These are phyloP conservation scores for Poecilia gillii DNA, from an alignment of 2,797 vertebrate genomes.

Conservation along the genomic window DNA sequence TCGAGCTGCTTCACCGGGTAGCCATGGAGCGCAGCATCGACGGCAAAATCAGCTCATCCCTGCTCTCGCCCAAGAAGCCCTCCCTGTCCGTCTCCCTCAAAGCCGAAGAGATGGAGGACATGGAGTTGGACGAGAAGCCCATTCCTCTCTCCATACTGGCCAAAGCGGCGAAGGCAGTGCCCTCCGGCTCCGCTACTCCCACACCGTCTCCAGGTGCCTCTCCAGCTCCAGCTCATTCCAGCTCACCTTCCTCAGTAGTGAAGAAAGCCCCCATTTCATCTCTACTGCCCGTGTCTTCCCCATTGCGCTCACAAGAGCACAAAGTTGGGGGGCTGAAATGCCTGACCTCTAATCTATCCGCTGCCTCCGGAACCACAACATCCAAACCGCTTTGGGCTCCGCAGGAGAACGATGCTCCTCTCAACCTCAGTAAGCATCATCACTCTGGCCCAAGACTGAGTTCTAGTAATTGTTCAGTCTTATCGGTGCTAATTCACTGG, in stretches of 20 bases:
- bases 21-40: slow-evolving; percentile 84
- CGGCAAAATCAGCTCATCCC: slow-evolving; percentile 43
- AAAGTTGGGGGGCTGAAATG: slow-evolving; percentile 77
- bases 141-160: slow-evolving; percentile 68
- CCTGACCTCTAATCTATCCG: slow-evolving; percentile 79
- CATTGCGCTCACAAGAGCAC: slow-evolving; percentile 86
- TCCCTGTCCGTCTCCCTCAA: slow-evolving; percentile 37
- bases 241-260: slow-evolving; percentile 86
- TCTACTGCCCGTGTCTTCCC: slow-evolving; percentile 85
- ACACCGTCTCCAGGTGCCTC: slow-evolving; percentile 71
- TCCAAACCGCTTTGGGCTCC: slow-evolving; percentile 90
- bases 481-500: not conserved
- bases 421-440: slow-evolving; percentile 91
- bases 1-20: slow-evolving; percentile 89
- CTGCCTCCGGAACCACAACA: slow-evolving; percentile 70
- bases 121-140: slow-evolving; percentile 75
- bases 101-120: slow-evolving; percentile 71
- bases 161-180: slow-evolving; percentile 64
- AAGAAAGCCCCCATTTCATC: slow-evolving; percentile 89
- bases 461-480: not conserved
- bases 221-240: slow-evolving; percentile 72
- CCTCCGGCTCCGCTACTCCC: slow-evolving; percentile 66
- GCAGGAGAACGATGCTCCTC: slow-evolving; percentile 90
- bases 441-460: not conserved
- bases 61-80: slow-evolving; percentile 70